Evolutionary conservation across 1,140 invertebrate species (phyloP).

Genomic region (Acromyrmex charruanus): DNA sequence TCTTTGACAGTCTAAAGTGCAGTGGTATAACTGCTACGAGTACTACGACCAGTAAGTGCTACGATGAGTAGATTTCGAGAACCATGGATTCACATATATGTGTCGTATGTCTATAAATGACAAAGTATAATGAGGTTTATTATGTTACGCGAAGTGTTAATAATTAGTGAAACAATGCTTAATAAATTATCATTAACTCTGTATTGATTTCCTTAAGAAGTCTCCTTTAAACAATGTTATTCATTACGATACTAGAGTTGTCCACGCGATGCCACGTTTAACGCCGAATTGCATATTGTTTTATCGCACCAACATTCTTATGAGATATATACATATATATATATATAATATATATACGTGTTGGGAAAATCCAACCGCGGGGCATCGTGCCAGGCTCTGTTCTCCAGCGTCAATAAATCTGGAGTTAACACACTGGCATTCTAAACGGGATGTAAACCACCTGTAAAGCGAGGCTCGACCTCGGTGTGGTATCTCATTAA

Average conservation of each 20-base stretch:
- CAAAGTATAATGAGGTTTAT: neutral
- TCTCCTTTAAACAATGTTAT: slow-evolving; percentile 9
- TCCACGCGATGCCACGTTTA: slow-evolving; percentile 43
- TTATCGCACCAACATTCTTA: slow-evolving; percentile 55
- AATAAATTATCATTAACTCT: neutral
- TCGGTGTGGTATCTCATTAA: slow-evolving; percentile 44
- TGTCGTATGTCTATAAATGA: neutral
- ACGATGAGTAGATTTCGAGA: slow-evolving; percentile 41
- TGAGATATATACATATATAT: slow-evolving; percentile 11
- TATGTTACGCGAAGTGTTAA: neutral
- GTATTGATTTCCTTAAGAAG: neutral
- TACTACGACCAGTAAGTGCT: slow-evolving; percentile 45
- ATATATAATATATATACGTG: neutral
- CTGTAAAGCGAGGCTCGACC: slow-evolving; percentile 65
- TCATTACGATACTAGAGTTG: neutral
- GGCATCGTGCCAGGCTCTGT: slow-evolving; percentile 70
- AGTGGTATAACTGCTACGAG: slow-evolving; percentile 35
- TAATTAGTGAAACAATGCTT: slow-evolving; percentile 25
- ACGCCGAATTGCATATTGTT: slow-evolving; percentile 63
- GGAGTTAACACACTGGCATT: slow-evolving; percentile 61
- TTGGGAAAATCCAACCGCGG: slow-evolving; percentile 49
- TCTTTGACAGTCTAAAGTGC: slow-evolving; percentile 68
- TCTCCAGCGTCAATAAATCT: slow-evolving; percentile 67
- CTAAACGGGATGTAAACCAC: slow-evolving; percentile 74
- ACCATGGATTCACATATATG: neutral